These are phyloP conservation scores for Falco novaeseelandiae DNA, from an alignment of 2,797 vertebrate species.

Conservation along the genomic window DNA sequence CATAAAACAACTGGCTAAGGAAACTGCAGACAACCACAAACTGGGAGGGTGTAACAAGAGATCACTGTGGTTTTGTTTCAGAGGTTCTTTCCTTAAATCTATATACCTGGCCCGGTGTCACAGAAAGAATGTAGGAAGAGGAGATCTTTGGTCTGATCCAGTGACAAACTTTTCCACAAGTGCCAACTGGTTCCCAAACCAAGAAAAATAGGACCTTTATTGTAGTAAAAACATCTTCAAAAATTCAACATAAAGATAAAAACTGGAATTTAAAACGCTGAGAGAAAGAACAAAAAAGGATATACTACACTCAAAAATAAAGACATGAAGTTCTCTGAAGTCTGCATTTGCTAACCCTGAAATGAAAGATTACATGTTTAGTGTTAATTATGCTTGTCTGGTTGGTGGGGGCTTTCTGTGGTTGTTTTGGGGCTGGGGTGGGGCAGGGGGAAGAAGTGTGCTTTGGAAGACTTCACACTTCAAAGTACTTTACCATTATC, in stretches of 20 bases:
- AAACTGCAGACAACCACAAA: not conserved
- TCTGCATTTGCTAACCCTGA: not conserved
- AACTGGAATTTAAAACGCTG: not conserved
- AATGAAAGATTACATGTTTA: not conserved
- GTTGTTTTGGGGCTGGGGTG: not conserved
- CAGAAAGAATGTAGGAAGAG: not conserved
- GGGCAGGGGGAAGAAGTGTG: not conserved
- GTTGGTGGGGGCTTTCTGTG: accelerated
- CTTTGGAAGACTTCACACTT: not conserved
- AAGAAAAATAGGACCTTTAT: not conserved
- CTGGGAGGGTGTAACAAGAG: accelerated
- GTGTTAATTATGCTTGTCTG: not conserved
- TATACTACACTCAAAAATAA: not conserved
- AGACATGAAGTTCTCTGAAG: not conserved
- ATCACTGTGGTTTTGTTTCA: not conserved
- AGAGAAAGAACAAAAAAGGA: not conserved
- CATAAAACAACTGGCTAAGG: not conserved
- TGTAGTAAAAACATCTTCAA: not conserved
- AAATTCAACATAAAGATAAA: not conserved
- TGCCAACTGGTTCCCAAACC: not conserved
- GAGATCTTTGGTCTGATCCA: not conserved
- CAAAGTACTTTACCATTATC: not conserved
- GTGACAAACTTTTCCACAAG: not conserved
- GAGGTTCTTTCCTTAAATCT: not conserved
- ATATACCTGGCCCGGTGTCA: not conserved